Evolutionary conservation across 2,113 vertebrate genomes (phyloP).

Genomic region (Tachycineta bicolor): DNA sequence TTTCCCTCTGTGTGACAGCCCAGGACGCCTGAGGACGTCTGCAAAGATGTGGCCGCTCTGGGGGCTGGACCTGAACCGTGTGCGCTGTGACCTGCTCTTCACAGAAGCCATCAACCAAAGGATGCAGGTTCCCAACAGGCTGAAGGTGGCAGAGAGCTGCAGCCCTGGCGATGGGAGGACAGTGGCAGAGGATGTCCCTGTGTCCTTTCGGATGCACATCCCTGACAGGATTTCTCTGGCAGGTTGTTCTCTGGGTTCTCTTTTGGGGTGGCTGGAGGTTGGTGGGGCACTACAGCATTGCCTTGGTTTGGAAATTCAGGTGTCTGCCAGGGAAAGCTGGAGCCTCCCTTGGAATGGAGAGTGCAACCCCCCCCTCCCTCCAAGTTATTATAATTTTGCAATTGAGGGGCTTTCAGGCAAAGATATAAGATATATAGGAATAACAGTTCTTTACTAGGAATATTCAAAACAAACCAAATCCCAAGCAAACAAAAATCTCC

Average conservation of each 20-base stretch:
- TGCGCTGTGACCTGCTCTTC: conserved; percentile 60
- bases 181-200: conserved; percentile 16
- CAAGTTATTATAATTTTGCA: no score
- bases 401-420: no score
- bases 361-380: no score
- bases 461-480: no score
- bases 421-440: not conserved
- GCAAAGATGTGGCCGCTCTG: conserved; percentile 2
- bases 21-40: not conserved
- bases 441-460: not conserved
- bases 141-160: conserved; percentile 59
- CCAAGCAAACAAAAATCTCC: no score
- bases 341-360: no score
- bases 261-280: not conserved
- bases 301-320: not conserved
- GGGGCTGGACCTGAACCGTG: not conserved
- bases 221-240: conserved; percentile 77
- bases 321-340: no score
- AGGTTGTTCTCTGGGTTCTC: conserved; percentile 49
- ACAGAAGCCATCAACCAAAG: conserved; percentile 75
- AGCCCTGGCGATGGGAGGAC: not conserved
- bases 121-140: conserved; percentile 77
- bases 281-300: not conserved
- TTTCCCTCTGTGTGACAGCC: not conserved
- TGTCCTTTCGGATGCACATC: conserved; percentile 75